These are phyloP conservation scores for Ophion slaviceki DNA, from an alignment of 2,888 invertebrate genomes.

Conservation along the genomic window DNA sequence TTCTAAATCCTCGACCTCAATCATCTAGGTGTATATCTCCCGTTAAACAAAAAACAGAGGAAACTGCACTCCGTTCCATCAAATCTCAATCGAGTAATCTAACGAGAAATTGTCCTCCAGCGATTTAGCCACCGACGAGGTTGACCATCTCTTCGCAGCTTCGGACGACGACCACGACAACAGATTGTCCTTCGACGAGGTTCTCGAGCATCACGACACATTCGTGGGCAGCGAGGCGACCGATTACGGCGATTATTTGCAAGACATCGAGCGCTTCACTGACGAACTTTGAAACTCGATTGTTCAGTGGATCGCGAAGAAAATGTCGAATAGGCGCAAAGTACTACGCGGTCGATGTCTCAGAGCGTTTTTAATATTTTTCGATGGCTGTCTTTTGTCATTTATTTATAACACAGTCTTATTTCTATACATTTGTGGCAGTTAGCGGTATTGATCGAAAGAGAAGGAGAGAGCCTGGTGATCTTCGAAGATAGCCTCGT, in stretches of 20 bases:
- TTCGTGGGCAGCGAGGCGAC: constrained; percentile 98
- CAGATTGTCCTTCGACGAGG: constrained; percentile 91
- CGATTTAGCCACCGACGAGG: constrained; percentile 95
- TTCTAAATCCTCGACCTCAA: too few relatives aligned
- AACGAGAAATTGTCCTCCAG: constrained; percentile 82
- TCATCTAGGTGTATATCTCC: too few relatives aligned
- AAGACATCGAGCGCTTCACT: constrained; percentile 90
- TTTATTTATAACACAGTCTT: constrained; percentile 69
- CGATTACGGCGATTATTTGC: constrained; percentile 93
- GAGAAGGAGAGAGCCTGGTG: neutral
- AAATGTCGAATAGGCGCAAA: constrained; percentile 64
- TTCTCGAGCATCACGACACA: constrained; percentile 92
- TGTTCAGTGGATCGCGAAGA: constrained; percentile 76
- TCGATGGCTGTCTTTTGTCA: constrained; percentile 67
- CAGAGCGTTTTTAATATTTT: constrained; percentile 70
- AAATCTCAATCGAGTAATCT: neutral
- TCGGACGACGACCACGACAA: constrained; percentile 95
- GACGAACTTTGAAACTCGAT: constrained; percentile 89
- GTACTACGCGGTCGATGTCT: constrained; percentile 62
- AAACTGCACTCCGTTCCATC: too few relatives aligned
- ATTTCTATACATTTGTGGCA: constrained; percentile 66
- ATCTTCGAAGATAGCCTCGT: constrained; percentile 4
- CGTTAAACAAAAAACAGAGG: too few relatives aligned
- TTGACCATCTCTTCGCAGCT: constrained; percentile 93
- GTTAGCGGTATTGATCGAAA: constrained; percentile 13